Percentiles rank a stretch among this genome's conserved stretches.
phyloP scores from a whole-genome alignment of 2,797 vertebrate genomes.

The Crax fasciolata region DNA sequence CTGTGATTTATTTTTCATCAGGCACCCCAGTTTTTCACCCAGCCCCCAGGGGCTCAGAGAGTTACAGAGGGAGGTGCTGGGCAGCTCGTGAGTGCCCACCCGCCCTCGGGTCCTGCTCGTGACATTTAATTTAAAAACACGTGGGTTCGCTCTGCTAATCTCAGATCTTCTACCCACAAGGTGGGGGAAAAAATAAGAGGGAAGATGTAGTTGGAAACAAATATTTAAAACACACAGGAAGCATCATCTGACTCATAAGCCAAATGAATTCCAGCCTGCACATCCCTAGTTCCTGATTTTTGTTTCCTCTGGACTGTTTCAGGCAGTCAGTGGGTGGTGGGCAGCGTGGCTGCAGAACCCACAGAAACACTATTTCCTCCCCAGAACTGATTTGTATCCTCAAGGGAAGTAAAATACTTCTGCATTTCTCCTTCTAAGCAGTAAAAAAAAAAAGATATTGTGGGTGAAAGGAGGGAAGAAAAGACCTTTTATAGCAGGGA shows the following conservation, averaged over 20 bases:
- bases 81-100: not conserved
- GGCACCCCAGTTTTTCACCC: not conserved
- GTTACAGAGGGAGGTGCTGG: too few species aligned
- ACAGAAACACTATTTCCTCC: not conserved
- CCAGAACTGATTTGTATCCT: not conserved
- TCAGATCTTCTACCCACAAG: not conserved
- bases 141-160: not conserved
- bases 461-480: not conserved
- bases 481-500: not conserved
- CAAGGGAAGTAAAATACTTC: not conserved
- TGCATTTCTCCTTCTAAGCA: not conserved
- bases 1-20: not conserved
- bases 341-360: not conserved
- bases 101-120: not conserved
- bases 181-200: not conserved
- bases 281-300: conserved; percentile 24
- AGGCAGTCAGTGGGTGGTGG: not conserved
- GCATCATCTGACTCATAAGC: conserved; percentile 49
- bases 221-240: conserved; percentile 66
- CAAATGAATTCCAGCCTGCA: conserved; percentile 59
- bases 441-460: not conserved
- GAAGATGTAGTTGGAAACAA: conserved; percentile 41
- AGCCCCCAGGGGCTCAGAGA: not conserved
- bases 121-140: not conserved
- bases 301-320: conserved; percentile 1